phyloP scores from a whole-genome alignment of 1,140 invertebrate genomes.

The Brachionus sp. region DNA sequence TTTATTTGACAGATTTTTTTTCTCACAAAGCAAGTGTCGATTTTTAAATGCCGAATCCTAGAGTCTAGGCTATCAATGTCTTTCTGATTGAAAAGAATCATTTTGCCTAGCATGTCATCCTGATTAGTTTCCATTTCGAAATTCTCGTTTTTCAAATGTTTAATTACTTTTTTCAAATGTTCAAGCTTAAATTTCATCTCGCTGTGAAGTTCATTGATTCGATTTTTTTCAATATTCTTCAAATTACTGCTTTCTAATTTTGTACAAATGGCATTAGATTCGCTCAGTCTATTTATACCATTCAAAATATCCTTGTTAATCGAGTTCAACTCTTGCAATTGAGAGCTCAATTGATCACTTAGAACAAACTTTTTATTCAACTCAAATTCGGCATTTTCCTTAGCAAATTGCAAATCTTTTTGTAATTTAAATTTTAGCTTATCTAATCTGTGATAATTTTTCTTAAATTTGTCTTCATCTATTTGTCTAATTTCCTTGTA shows the following conservation, averaged over 20 bases:
- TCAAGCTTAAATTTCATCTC: background rate
- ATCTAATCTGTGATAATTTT: conserved; percentile 13
- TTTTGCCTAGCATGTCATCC: background rate
- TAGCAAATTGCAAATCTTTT: conserved; percentile 15
- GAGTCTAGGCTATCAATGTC: background rate
- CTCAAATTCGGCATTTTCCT: conserved; percentile 14
- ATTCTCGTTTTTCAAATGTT: conserved; percentile 4
- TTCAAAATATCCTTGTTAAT: conserved; percentile 35
- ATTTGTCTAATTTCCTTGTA: conserved; percentile 17
- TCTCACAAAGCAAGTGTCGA: conserved; percentile 3
- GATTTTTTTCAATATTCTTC: conserved; percentile 9
- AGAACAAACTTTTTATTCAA: conserved; percentile 18
- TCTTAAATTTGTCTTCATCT: conserved; percentile 17
- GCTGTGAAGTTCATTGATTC: background rate
- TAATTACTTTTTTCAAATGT: conserved; percentile 13
- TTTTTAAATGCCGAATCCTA: background rate
- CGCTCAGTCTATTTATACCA: conserved; percentile 24
- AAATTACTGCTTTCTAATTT: conserved; percentile 1
- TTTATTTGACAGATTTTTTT: too few species aligned
- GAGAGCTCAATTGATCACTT: background rate
- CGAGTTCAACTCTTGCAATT: background rate
- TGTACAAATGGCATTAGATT: background rate
- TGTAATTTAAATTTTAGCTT: conserved; percentile 35
- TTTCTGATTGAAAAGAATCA: background rate
- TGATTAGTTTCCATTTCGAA: background rate